phyloP scores from a whole-genome alignment of 1,140 invertebrate species.

The Heterodera carotae region DNA sequence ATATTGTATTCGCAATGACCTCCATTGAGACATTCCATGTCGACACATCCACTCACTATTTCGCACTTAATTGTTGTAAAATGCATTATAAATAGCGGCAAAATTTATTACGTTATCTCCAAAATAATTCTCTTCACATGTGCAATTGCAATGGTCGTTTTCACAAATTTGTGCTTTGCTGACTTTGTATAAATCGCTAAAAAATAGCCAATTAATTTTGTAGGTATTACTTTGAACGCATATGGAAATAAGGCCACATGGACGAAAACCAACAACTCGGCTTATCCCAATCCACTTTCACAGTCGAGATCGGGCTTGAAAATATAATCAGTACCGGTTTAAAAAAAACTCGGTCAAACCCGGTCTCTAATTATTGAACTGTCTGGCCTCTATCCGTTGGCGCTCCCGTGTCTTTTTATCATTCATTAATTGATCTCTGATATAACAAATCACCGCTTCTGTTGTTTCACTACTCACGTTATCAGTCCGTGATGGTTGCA shows the following conservation, averaged over 20 bases:
- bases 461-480: slow-evolving; percentile 16
- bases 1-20: slow-evolving; percentile 33
- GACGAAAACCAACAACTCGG: no score
- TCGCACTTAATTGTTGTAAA: slow-evolving; percentile 36
- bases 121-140: slow-evolving; percentile 39
- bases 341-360: no score
- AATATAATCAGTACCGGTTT: no score
- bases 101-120: slow-evolving; percentile 28
- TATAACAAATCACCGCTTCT: no score
- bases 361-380: no score
- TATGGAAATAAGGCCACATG: no score
- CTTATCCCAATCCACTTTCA: no score
- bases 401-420: no score
- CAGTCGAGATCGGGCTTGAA: background rate
- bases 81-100: background rate
- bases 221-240: no score
- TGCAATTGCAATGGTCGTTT: slow-evolving; percentile 25
- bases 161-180: slow-evolving; percentile 22
- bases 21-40: slow-evolving; percentile 39
- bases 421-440: no score
- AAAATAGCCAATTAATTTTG: background rate
- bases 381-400: no score
- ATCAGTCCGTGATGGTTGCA: slow-evolving; percentile 44
- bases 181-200: background rate
- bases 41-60: slow-evolving; percentile 37